These are phyloP conservation scores for Fragum whitleyi DNA, from an alignment of 2,888 invertebrate species.

Conservation along the genomic window DNA sequence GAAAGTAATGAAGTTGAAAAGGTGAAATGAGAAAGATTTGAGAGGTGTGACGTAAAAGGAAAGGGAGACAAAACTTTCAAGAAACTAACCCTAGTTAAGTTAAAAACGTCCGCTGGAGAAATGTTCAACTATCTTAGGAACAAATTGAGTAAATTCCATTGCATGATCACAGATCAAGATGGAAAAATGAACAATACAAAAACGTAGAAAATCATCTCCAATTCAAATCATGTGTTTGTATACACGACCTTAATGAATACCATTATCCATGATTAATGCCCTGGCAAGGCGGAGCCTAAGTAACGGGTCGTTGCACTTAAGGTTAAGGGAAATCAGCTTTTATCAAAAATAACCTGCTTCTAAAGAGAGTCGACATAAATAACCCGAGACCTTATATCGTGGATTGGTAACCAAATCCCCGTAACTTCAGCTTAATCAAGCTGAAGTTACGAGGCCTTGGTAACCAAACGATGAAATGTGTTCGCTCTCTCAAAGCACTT, in stretches of 20 bases:
- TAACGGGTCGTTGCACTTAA: no score
- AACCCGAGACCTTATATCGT: no score
- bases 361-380: no score
- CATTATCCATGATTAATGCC: no score
- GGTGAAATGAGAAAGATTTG: slow-evolving; percentile 30
- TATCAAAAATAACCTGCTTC: no score
- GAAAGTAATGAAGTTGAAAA: not conserved
- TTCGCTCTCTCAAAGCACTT: no score
- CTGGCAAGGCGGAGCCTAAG: no score
- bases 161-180: slow-evolving; percentile 28
- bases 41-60: slow-evolving; percentile 12
- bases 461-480: no score
- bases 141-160: slow-evolving; percentile 9
- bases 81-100: slow-evolving; percentile 30
- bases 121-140: slow-evolving; percentile 13
- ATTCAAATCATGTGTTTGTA: not conserved
- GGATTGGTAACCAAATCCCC: no score
- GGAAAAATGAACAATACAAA: slow-evolving; percentile 24
- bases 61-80: slow-evolving; percentile 17
- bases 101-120: slow-evolving; percentile 10
- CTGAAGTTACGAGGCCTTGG: no score
- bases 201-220: slow-evolving; percentile 13
- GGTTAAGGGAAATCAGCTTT: no score
- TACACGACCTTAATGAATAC: slow-evolving; percentile 53
- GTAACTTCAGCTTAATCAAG: no score